Base-by-base conservation (phyloP, 2,888 invertebrate species). In the Cantharis nigra region DNA sequence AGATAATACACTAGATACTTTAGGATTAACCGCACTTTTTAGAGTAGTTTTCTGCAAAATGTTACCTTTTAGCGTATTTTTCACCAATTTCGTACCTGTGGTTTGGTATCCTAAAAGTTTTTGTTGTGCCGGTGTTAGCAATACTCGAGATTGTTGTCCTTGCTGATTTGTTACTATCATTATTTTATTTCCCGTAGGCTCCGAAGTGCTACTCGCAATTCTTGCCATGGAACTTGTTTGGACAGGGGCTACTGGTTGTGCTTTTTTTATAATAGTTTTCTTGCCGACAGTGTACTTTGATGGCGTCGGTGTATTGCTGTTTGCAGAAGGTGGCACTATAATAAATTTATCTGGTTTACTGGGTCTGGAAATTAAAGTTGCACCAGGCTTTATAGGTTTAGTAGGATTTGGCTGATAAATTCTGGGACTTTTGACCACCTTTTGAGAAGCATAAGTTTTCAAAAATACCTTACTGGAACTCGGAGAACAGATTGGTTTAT, bases 101-200 rank as follows among this genome's bases (percentile, higher is more conserved):
- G 82, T 90, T 82, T 91, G 90, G 18, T 91, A 91, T 71, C 91
- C 91, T 72, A 92, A 85, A 81, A 91, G 89, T 85, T 91, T 91
- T 81, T 91, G 91, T 83, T 92, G 92, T 78, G 91, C 91, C 0
- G 92, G 91, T 9, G 91, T 92, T 69, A 92, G 87, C 2, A 92
- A 88, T 82, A 92, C 90, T 80, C 91, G 89, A 16, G 92, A 91
- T 81, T 92, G 92, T 26, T 91, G 89, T 14, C 92, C 92, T 83
- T 92, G 91, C 73, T 91, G 90, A 83, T 92, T 91, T 0, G 92
- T 92, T 71, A 92, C 90, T 63, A 92, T 91, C 92, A 92, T 92
- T 26, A 92, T 91, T 74, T 92, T 92, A 82, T 91, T 89, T 16
- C 89, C 89, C 1, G 89, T 89, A 4, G 85, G 82, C 79, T 85